phyloP scores from a whole-genome alignment of 1,140 invertebrate species.

The Drosophila nannoptera region DNA sequence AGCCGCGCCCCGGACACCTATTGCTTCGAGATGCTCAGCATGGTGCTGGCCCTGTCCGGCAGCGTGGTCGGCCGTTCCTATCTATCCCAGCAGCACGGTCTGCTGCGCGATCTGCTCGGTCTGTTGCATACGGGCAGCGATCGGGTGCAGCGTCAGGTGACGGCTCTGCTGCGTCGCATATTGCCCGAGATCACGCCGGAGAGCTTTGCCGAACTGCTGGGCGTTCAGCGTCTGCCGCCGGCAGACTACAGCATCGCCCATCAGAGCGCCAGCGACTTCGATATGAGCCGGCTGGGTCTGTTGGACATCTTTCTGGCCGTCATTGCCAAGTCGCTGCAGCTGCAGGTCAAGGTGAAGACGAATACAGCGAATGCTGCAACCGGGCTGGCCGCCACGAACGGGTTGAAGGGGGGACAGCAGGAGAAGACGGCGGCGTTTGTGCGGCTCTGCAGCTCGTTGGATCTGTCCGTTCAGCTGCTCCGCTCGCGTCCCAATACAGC shows the following conservation, averaged over 20 bases:
- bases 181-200: conserved; percentile 89
- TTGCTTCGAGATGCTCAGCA: conserved; percentile 98
- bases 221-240: conserved; percentile 85
- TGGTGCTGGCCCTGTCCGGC: conserved; percentile 95
- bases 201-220: conserved; percentile 84
- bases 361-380: conserved; percentile 42
- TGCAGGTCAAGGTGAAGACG: conserved; percentile 91
- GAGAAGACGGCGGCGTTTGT: conserved; percentile 74
- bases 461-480: conserved; percentile 72
- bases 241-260: conserved; percentile 87
- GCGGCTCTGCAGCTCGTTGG: conserved; percentile 71
- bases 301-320: conserved; percentile 92
- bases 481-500: conserved; percentile 37
- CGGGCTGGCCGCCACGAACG: background rate
- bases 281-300: conserved; percentile 84
- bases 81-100: conserved; percentile 91
- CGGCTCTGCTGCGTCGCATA: conserved; percentile 88
- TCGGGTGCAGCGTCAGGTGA: conserved; percentile 95
- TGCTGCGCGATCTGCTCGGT: conserved; percentile 91
- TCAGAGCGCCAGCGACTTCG: conserved; percentile 81
- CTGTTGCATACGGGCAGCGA: conserved; percentile 96
- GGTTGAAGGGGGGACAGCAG: conserved; percentile 43
- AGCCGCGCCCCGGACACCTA: conserved; percentile 89
- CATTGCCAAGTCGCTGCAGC: conserved; percentile 90
- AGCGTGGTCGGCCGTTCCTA: conserved; percentile 93